Evolutionary conservation across 2,113 vertebrate species (phyloP), one percentile per base, ranked within the genome.

Genomic region (Taurulus bubalis): DNA sequence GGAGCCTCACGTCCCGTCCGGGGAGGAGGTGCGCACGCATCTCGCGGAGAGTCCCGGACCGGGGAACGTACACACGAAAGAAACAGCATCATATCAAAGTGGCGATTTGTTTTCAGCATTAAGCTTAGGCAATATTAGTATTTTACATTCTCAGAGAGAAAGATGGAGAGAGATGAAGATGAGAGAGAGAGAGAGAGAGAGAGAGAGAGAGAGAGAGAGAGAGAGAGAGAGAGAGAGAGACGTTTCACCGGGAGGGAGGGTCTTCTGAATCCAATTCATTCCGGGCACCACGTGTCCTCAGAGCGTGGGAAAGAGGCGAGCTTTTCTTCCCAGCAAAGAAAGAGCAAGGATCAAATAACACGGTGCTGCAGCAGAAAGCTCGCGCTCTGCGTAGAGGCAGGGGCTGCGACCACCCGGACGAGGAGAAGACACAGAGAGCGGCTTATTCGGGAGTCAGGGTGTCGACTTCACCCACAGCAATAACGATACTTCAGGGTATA

Each of bases 251-350:
- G 70, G 93, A 93, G 95, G 97, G 97, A 94, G 96, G 96, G 94
- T 86, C 96, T 91, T 95, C 89, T 79, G 85, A 92, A 94, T 94
- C 95, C 96, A 95, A 97, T 97, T 98, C 96, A 97, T 96, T 96
- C 92, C 89, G 87, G 84, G 77, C 78, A 97, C 96, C 96, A 98
- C 97, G 97, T 97, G 97, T 95, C 93, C 90, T 90, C 94, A 89
- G 97, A 99, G 97, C 98, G 98, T 99, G 98, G 98, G 98, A 99
- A 99, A 98, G 97, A 97, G 96, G 95, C 95, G 96, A 97, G 96
- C 94, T 94, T 97, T 98, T 98, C 96, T 99, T 99, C 98, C 98
- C 97, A 99, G 97, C 96, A 84, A 96, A 94, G 95, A 95, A 95
- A 95, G 96, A 95, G 94, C 92, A 88, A 91, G 94, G 94, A 94